Conservation (phyloP, 2,797 vertebrate genomes). For the Sebastes cheni region DNA sequence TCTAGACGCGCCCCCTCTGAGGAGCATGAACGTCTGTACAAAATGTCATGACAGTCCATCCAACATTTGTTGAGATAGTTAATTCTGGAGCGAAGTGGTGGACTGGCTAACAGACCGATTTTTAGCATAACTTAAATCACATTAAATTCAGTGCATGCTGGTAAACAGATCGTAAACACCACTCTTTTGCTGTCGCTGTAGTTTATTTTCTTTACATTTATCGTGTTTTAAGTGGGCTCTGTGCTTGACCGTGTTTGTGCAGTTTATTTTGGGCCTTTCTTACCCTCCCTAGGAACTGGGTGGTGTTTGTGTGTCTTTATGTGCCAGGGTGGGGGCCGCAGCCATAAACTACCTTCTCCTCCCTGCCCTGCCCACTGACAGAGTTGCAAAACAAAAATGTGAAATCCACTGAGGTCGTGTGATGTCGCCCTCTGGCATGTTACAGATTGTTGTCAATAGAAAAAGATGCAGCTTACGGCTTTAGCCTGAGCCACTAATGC, state of each 20-base stretch:
- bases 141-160: background rate
- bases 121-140: background rate
- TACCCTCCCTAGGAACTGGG: conserved; percentile 34
- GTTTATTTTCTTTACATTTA: background rate
- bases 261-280: conserved; percentile 55
- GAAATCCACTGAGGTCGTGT: conserved; percentile 9
- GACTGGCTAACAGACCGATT: background rate
- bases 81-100: background rate
- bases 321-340: conserved; percentile 25
- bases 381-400: conserved; percentile 44
- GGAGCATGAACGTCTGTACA: background rate
- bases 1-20: background rate
- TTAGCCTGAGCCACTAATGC: background rate
- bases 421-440: conserved; percentile 25
- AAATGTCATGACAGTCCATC: background rate
- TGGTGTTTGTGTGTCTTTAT: conserved; percentile 44
- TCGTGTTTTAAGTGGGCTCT: conserved; percentile 16
- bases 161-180: background rate
- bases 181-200: background rate
- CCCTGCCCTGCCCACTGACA: conserved; percentile 10
- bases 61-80: background rate
- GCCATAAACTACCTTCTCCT: conserved; percentile 35
- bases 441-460: conserved; percentile 20
- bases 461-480: background rate
- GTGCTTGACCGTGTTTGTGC: conserved; percentile 17